Conservation (phyloP, 2,888 invertebrate species). For the Endomychus coccineus region DNA sequence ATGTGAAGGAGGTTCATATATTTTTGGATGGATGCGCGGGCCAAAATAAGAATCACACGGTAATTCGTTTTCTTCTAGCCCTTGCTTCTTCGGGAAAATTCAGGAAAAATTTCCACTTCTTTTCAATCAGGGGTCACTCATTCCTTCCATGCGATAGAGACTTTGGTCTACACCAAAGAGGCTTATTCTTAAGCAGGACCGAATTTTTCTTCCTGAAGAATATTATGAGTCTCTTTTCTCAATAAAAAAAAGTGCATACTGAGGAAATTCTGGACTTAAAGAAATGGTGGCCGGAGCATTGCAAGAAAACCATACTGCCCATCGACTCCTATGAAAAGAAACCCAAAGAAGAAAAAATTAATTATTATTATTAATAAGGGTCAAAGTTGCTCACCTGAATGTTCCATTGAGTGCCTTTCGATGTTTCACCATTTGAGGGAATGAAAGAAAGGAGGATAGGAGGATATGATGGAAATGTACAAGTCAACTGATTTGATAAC, state of each 20-base stretch:
- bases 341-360: constrained; percentile 8
- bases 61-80: constrained; percentile 19
- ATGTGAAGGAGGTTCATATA: constrained; percentile 18
- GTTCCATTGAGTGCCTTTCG: too few species aligned
- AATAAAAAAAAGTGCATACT: constrained; percentile 12
- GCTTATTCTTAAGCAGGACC: constrained; percentile 17
- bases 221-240: constrained; percentile 18
- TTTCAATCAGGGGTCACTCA: constrained; percentile 18
- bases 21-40: constrained; percentile 22
- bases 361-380: too few species aligned
- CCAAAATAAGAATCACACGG: too few species aligned
- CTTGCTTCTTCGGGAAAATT: constrained; percentile 15
- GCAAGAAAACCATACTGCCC: too few species aligned
- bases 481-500: too few species aligned
- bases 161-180: constrained; percentile 20
- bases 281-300: constrained; percentile 4
- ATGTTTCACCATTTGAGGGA: too few species aligned
- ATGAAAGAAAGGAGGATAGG: too few species aligned
- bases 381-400: too few species aligned
- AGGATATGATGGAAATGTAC: too few species aligned
- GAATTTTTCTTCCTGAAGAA: constrained; percentile 21
- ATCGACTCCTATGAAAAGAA: too few species aligned
- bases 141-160: too few species aligned
- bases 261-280: not conserved
- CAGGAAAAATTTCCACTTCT: constrained; percentile 20